These are phyloP conservation scores for Dysidea cf. avara DNA, from an alignment of 37 sponge, comb jelly and placozoan genomes.

Conservation along the genomic window DNA sequence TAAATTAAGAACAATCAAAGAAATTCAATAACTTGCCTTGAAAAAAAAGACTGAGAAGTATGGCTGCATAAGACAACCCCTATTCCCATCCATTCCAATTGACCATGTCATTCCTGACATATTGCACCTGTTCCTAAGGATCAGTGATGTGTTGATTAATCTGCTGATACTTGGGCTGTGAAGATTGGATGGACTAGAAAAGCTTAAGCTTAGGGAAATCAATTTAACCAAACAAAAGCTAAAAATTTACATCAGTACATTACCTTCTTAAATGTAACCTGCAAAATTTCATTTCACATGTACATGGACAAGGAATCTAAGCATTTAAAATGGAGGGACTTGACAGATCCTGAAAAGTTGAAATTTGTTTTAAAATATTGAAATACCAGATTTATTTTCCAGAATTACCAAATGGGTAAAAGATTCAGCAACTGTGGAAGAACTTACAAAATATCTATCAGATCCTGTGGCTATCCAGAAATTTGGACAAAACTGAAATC, in stretches of 20 bases:
- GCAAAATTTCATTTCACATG: slow-evolving; percentile 9
- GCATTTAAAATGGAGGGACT: slow-evolving; percentile 16
- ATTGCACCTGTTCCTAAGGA: slow-evolving; percentile 19
- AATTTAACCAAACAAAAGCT: too few relatives aligned
- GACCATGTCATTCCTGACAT: slow-evolving; percentile 14
- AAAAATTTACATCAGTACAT: not conserved
- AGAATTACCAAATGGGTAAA: too few relatives aligned
- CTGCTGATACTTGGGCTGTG: slow-evolving; percentile 4
- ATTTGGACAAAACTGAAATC: too few relatives aligned
- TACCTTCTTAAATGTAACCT: slow-evolving; percentile 19
- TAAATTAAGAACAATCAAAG: slow-evolving; percentile 7
- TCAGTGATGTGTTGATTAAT: slow-evolving; percentile 12
- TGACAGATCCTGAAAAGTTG: slow-evolving; percentile 31
- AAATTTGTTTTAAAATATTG: too few relatives aligned
- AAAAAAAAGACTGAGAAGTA: not conserved
- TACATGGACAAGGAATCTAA: not conserved
- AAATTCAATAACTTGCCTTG: not conserved
- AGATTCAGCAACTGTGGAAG: too few relatives aligned
- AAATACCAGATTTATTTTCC: too few relatives aligned
- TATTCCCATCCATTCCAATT: slow-evolving; percentile 10
- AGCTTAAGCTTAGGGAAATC: too few relatives aligned
- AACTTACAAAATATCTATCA: too few relatives aligned
- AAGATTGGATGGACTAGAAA: slow-evolving; percentile 14
- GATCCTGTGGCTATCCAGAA: too few relatives aligned
- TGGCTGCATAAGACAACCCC: not conserved